These are phyloP conservation scores for Scaeva pyrastri DNA, from an alignment of 2,888 invertebrate species.

Conservation along the genomic window DNA sequence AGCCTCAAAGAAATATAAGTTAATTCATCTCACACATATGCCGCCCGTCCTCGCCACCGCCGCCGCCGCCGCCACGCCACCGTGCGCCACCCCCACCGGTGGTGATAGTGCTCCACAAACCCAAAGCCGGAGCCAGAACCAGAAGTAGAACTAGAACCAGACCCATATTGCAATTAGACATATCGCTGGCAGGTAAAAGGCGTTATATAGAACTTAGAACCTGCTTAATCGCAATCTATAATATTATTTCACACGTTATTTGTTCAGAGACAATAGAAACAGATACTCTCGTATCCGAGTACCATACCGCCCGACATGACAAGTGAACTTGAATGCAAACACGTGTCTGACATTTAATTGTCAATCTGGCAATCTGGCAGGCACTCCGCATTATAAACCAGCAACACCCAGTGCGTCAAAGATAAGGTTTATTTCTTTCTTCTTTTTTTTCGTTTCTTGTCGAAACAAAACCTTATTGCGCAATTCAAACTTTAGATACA, in stretches of 20 bases:
- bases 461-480: slow-evolving; percentile 24
- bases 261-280: slow-evolving; percentile 19
- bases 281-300: not conserved
- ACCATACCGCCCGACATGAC: not conserved
- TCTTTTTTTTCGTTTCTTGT: not conserved
- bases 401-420: slow-evolving; percentile 22
- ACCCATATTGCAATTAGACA: no score
- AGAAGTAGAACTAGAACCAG: no score
- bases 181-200: slow-evolving; percentile 30
- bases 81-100: no score
- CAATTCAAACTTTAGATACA: slow-evolving; percentile 24
- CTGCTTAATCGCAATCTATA: slow-evolving; percentile 55
- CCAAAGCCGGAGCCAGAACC: not conserved
- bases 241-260: slow-evolving; percentile 12
- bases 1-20: not conserved
- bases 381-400: not conserved
- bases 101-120: slow-evolving; percentile 37
- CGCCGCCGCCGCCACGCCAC: no score
- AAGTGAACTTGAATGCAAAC: slow-evolving; percentile 61
- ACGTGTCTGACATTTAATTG: slow-evolving; percentile 56
- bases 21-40: slow-evolving; percentile 12
- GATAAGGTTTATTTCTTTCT: slow-evolving; percentile 9
- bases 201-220: no score
- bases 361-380: slow-evolving; percentile 9
- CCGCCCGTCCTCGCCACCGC: no score